Conservation (phyloP, 2,113 vertebrate species). For the Cariama cristata region DNA sequence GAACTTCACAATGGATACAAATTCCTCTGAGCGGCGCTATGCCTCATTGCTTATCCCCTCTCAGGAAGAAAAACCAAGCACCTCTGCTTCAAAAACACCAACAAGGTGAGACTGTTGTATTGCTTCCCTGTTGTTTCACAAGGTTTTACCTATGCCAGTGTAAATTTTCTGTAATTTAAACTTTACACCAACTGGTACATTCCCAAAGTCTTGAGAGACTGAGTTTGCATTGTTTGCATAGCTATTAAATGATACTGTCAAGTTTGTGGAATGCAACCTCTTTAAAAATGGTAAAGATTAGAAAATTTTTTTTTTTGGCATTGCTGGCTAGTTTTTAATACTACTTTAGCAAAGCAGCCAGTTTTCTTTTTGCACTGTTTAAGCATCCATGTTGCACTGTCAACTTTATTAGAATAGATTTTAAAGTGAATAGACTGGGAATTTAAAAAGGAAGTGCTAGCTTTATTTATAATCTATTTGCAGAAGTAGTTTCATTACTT, state of each 20-base stretch:
- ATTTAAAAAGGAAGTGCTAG: not conserved
- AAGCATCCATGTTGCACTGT: not conserved
- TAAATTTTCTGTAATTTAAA: not conserved
- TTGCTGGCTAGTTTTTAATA: not conserved
- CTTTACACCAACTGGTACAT: not conserved
- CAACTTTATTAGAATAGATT: not conserved
- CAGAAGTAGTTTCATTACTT: not conserved
- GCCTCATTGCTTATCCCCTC: constrained; percentile 79
- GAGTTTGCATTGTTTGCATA: not conserved
- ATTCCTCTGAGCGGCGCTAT: constrained; percentile 84
- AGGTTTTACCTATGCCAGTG: not conserved
- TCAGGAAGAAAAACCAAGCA: constrained; percentile 85
- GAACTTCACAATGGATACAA: constrained; percentile 87
- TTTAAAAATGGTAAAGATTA: not conserved
- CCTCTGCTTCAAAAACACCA: constrained; percentile 87
- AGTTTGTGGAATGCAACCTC: not conserved
- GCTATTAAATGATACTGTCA: not conserved
- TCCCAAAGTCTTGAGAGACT: not conserved
- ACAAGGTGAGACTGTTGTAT: constrained; percentile 73
- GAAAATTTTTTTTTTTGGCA: not conserved
- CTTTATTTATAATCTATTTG: not conserved
- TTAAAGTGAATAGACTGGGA: not conserved
- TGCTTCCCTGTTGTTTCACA: not conserved
- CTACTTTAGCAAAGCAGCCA: not conserved
- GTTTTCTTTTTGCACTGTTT: not conserved